Evolutionary conservation across 1,140 invertebrate genomes (phyloP), one percentile per base, ranked within the genome.

Genomic region (Drosophila bocqueti): DNA sequence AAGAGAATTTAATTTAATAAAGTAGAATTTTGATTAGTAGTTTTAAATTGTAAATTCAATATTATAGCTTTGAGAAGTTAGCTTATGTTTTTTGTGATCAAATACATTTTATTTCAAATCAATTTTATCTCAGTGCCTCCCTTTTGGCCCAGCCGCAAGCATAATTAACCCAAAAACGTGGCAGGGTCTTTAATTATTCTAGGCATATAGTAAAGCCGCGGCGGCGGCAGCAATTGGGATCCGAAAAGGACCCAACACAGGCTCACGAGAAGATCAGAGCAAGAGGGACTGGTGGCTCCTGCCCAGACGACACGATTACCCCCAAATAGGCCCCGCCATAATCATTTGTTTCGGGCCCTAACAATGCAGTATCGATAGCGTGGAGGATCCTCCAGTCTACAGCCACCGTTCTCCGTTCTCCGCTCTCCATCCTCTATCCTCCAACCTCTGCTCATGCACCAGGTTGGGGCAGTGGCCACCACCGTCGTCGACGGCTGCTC

Each of bases 321-420:
- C 63, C 72, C 89, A 81, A 89, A 89, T 84, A 89, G 78, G 66
- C 69, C 63, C 72, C 78, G 66, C 81, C 81, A 90, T 89, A 89
- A 90, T 89, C 84, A 89, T 85, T 89, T 89, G 84, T 90, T 89
- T 89, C 64, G 76, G 76, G 16, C 49, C 60, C 69, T 68, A 79
- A 90, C 84, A 89, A 89, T 90, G 85, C 84, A 59, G 69, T 49
- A 78, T 67, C 77, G 77, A 84, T 84, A 83, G 62, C 61, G 80
- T 49, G 34, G 62, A 47, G 46, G 26, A 55, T 75, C 68, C 74
- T 76, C 63, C 46, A 45, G 16, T n/a, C 52, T 38, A 18, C 34
- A 21, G 21, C 50, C n/a, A 2, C 52, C 34, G 38, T 55, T 55
- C 36, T 24, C 52, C 18, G 24, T 21, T 24, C 21, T 16, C 34